These are phyloP conservation scores for Gryon sp. DNA, from an alignment of 1,140 invertebrate genomes.

Conservation along the genomic window DNA sequence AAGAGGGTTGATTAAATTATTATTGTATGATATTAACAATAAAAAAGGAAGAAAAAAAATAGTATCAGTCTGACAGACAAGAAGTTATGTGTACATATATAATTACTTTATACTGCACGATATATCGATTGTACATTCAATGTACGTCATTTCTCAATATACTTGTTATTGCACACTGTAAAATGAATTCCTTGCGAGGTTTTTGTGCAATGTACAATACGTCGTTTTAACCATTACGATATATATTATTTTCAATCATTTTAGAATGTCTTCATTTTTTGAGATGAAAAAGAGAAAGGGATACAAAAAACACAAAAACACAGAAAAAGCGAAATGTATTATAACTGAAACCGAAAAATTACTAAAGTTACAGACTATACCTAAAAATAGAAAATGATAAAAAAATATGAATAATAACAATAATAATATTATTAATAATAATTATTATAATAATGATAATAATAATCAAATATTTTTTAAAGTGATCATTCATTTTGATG, in stretches of 20 bases:
- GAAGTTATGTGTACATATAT: constrained; percentile 56
- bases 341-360: background rate
- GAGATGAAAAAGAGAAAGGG: too few relatives aligned
- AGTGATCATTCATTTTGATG: constrained; percentile 16
- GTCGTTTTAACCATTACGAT: constrained; percentile 1
- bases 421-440: too few relatives aligned
- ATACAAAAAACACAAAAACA: too few relatives aligned
- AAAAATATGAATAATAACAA: too few relatives aligned
- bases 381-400: too few relatives aligned
- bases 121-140: constrained; percentile 49
- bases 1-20: constrained; percentile 50
- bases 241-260: background rate
- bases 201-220: constrained; percentile 40
- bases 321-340: constrained; percentile 3
- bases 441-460: too few relatives aligned
- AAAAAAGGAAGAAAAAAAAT: too few relatives aligned
- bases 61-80: constrained; percentile 41
- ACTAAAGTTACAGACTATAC: constrained; percentile 6
- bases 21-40: constrained; percentile 67
- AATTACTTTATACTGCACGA: constrained; percentile 50
- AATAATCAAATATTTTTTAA: constrained; percentile 22
- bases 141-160: constrained; percentile 38
- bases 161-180: constrained; percentile 30
- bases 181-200: background rate
- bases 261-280: background rate